phyloP scores from a whole-genome alignment of 2,888 invertebrate genomes.

The Scelioninae gen. 1 region DNA sequence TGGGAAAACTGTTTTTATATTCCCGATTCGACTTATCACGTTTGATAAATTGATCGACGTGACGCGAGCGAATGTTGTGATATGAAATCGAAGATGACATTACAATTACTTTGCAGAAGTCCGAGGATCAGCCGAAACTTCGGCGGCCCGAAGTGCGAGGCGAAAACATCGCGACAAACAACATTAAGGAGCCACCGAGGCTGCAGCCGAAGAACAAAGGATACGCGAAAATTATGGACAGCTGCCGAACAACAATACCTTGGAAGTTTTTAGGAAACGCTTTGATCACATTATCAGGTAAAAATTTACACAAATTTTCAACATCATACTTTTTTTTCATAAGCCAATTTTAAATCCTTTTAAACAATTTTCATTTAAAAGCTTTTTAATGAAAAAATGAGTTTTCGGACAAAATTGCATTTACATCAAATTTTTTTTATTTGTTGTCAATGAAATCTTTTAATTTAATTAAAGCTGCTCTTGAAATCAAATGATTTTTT shows the following conservation, averaged over 20 bases:
- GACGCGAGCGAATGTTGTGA: not conserved
- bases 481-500: not conserved
- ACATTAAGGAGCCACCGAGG: slow-evolving; percentile 58
- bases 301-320: not conserved
- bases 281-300: slow-evolving; percentile 73
- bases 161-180: slow-evolving; percentile 31
- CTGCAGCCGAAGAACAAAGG: slow-evolving; percentile 66
- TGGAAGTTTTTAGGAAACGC: slow-evolving; percentile 76
- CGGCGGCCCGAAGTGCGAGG: slow-evolving; percentile 67
- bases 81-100: slow-evolving; percentile 34
- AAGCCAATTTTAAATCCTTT: no score
- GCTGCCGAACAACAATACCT: slow-evolving; percentile 74
- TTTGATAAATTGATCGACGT: no score
- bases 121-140: slow-evolving; percentile 63
- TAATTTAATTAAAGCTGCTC: not conserved
- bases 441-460: not conserved
- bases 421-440: not conserved
- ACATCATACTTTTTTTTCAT: not conserved
- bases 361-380: no score
- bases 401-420: not conserved
- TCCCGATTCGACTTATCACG: no score
- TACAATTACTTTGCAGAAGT: slow-evolving; percentile 55
- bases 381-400: not conserved
- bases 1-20: no score
- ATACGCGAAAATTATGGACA: slow-evolving; percentile 76